Evolutionary conservation across 1,140 invertebrate genomes (phyloP), one percentile per base, ranked within the genome.

Genomic region (Tetramorium parvispinum): DNA sequence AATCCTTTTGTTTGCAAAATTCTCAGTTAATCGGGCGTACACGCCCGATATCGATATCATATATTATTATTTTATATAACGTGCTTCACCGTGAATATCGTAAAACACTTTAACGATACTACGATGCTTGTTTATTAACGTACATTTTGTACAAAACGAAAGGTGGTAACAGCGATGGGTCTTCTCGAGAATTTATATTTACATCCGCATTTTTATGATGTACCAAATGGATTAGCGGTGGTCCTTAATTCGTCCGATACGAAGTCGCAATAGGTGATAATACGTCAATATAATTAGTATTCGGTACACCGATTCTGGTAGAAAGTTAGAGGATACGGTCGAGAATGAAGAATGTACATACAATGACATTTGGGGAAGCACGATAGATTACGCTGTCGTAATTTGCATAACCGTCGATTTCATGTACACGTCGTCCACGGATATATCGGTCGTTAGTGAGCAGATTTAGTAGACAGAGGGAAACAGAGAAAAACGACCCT

Each of bases 231-330:
- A 73, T 81, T 27, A 57, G 16, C 11, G 2, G 2, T 75, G 68
- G 68, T 83, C 68, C 40, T 83, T 75, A 59, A 49, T 59, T 73
- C 13, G 11, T 79, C 2, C 8, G n/a, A 46, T 32, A 71, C 40
- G 6, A 73, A 82, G 13, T 73, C 21, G 27, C 53, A 21, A 27
- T 82, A 21, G 66, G 10, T 65, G 66, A 6, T 24, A 43, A 46
- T 71, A 75, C 24, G n/a, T 59, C 57, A 37, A 59, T 73, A 61
- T 32, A 70, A 21, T 83, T 83, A 75, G 32, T 75, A 49, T 61
- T 83, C 46, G 13, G 53, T 75, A 59, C 65, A 46, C 13, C 16
- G n/a, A 83, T 37, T 43, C 53, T 18, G 55, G 37, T 77, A 27
- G 24, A 68, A 13, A 53, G 51, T 18, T 16, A 53, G 51, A 18